Evolutionary conservation across 1,140 invertebrate genomes (phyloP), one percentile per base, ranked within the genome.

Genomic region (Rhopalosiphum maidis): DNA sequence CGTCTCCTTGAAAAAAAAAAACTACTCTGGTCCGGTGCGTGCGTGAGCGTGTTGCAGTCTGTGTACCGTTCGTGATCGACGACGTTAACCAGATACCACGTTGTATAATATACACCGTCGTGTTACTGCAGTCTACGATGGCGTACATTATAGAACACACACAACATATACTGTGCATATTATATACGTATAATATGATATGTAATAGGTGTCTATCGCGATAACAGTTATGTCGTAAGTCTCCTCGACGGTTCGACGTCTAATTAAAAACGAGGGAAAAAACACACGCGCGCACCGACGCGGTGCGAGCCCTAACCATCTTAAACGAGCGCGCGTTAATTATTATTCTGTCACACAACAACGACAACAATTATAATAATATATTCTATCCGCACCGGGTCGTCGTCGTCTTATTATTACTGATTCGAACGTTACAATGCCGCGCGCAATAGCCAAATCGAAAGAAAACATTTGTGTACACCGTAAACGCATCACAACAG

Each of bases 21-120:
- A 2, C 11, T 46, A 54, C 8, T 60, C 60, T 68, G 3, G 15
- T 18, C 30, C 18, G n/a, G n/a, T 51, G 86, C 21, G 6, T 86
- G 30, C 9, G 51, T 55, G 51, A 30, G 23, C 37, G 4, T 18
- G 48, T 18, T 18, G 48, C 86, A 8, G n/a, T 35, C 18, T n/a
- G 60, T 35, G 60, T 6, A n/a, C 46, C 46, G 51, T 77, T 35
- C 60, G 25, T 41, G 54, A 60, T 89, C 88, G 51, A 60, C 35
- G 88, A 90, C 88, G 37, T 90, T 90, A 90, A 90, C 88, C 88
- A 90, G 88, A 90, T 90, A 90, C 88, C 88, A 54, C 54, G 48
- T n/a, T 77, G n/a, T n/a, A n/a, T 68, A 68, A 68, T 89, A 41
- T 23, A 55, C 22, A 21, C 18, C 7, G n/a, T 5, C n/a, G 35